A percentile compares a stretch with the other conserved stretches of the same genome.
These are phyloP conservation scores for Heliocidaris tuberculata DNA, from an alignment of 35 echinoderm and acorn worm genomes.

Conservation along the genomic window DNA sequence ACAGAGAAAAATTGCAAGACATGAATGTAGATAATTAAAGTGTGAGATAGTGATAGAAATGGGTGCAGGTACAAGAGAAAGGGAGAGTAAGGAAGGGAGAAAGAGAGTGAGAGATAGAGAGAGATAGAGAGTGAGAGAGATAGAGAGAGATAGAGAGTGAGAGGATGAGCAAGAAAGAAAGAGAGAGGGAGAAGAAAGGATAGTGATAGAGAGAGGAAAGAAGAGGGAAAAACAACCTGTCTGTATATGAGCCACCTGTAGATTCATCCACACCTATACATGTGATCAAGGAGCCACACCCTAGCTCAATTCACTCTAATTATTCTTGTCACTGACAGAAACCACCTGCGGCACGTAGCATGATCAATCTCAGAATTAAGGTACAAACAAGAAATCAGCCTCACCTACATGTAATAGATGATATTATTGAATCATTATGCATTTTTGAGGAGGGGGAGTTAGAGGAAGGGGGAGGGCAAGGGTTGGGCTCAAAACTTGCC, in stretches of 20 bases:
- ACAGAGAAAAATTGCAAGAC: no score
- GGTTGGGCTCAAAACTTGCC: not conserved
- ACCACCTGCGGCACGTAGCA: not conserved
- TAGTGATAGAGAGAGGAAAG: not conserved
- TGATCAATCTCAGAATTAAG: not conserved
- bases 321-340: not conserved
- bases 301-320: not conserved
- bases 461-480: no score
- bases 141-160: no score
- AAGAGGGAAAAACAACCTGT: not conserved
- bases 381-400: not conserved
- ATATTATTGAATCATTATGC: not conserved
- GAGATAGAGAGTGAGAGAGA: not conserved
- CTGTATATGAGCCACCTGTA: not conserved
- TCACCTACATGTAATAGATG: not conserved
- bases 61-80: no score
- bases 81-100: not conserved
- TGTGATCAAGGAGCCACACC: not conserved
- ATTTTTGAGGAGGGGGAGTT: not conserved
- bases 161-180: no score
- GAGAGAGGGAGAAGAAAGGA: no score
- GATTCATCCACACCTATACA: not conserved
- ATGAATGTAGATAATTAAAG: no score
- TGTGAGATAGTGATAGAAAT: no score
- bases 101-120: not conserved